Conservation (phyloP, 2,113 vertebrate species). For the Hydrochoerus hydrochaeris region DNA sequence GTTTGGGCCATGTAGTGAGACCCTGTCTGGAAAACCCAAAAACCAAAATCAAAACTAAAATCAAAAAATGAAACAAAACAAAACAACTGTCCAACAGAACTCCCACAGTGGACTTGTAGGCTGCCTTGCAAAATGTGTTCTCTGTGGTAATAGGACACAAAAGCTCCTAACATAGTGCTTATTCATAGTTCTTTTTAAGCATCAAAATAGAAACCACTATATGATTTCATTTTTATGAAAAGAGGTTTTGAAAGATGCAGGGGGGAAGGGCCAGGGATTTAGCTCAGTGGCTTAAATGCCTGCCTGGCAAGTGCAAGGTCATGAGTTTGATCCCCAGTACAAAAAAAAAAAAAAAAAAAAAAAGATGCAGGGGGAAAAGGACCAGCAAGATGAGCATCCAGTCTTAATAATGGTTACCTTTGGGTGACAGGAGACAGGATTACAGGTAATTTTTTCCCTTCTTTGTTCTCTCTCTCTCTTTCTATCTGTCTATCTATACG, state of each 20-base stretch:
- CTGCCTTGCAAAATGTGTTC: background rate
- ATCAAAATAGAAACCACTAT: background rate
- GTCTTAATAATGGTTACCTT: background rate
- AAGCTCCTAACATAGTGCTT: background rate
- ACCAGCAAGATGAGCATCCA: background rate
- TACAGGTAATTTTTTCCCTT: background rate
- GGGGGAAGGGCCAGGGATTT: no score
- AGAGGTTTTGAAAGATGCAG: background rate
- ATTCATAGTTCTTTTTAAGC: background rate
- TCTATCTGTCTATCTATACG: no score
- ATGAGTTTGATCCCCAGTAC: no score
- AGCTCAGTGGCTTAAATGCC: no score
- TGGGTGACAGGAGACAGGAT: background rate
- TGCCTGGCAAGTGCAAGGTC: no score
- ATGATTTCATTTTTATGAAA: slow-evolving; percentile 31
- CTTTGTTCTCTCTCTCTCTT: background rate
- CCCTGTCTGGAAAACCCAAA: background rate
- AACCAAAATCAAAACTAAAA: background rate
- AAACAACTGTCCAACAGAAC: background rate
- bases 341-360: no score
- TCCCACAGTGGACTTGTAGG: background rate
- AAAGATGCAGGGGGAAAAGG: background rate
- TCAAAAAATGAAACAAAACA: background rate
- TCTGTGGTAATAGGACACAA: background rate
- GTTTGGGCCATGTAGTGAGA: background rate